Base-by-base conservation (phyloP, 92 coral and sea anemone species). In the Epizoanthus stellaris region DNA sequence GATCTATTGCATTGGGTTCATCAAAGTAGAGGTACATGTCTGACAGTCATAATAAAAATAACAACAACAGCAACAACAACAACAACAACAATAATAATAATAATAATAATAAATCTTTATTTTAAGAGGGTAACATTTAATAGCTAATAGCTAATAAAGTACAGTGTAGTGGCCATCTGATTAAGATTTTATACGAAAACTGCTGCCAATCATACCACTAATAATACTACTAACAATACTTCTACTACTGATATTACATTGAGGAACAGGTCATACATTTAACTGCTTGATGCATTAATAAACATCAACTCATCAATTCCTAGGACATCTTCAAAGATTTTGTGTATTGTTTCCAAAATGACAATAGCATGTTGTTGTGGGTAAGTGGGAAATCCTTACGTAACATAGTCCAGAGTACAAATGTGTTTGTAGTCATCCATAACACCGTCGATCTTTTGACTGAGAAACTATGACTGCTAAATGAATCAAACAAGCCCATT, bases 311-410 rank as follows among this genome's bases (percentile, higher is more conserved):
- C 89, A 14, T 77, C 89, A 10, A 56, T 63, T 23, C 80, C 61
- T 34, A 54, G 63, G 17, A 86, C 69, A 65, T 86, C 89, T 82
- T 86, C 89, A 70, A 86, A 86, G 11, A 79, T 79, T 43, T 86
- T 85, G 38, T 86, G 67, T 16, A 86, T 67, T 38, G 74, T 42
- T 71, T 86, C 85, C 47, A 80, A 61, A 20, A 86, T 71, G 59
- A 39, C 43, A 42, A 76, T 77, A n/a, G 89, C 85, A 80, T 80
- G 89, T 19, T 17, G 76, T 20, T 47, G n/a, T 8, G 34, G 20
- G 57, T 58, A 80, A 59, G 70, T 68, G 15, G 75, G 76, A 80
- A 80, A 87, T 57, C 80, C 80, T 62, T 40, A 68, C 39, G 70
- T 23, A 10, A 87, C 34, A 75, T 70, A 67, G 52, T 82, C 75